Percentiles rank a stretch among this genome's conserved stretches.
phyloP scores from a whole-genome alignment of 2,797 vertebrate genomes.

The Limosa lapponica region DNA sequence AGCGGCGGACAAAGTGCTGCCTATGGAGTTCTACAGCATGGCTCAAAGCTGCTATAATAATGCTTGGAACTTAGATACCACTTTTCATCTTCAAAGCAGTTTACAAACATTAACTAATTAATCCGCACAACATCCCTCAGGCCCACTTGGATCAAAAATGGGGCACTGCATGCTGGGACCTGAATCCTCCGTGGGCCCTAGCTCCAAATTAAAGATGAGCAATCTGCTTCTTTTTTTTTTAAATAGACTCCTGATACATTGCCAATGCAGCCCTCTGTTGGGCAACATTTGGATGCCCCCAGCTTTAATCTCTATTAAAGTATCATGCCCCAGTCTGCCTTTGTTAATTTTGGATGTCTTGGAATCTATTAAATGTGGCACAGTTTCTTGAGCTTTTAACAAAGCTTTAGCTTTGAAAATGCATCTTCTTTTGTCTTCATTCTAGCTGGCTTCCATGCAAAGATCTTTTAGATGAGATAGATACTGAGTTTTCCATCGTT shows the following conservation, averaged over 20 bases:
- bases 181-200: slow-evolving; percentile 58
- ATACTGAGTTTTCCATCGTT: slow-evolving; percentile 50
- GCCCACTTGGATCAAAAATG: slow-evolving; percentile 69
- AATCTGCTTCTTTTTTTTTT: slow-evolving; percentile 30
- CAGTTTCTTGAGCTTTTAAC: slow-evolving; percentile 60
- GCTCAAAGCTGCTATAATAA: slow-evolving; percentile 71
- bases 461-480: slow-evolving; percentile 67
- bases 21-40: slow-evolving; percentile 65
- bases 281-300: slow-evolving; percentile 71
- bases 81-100: slow-evolving; percentile 77
- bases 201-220: slow-evolving; percentile 71
- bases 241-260: slow-evolving; percentile 62
- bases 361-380: slow-evolving; percentile 51
- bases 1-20: slow-evolving; percentile 62
- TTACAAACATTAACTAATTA: slow-evolving; percentile 76
- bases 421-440: slow-evolving; percentile 66
- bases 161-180: slow-evolving; percentile 63
- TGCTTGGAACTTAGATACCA: slow-evolving; percentile 68
- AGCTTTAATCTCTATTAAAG: slow-evolving; percentile 66
- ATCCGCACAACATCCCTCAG: slow-evolving; percentile 70
- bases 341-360: slow-evolving; percentile 65
- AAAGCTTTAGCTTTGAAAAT: slow-evolving; percentile 67
- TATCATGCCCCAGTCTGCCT: slow-evolving; percentile 60
- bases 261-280: slow-evolving; percentile 70
- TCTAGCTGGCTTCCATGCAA: slow-evolving; percentile 62